These are phyloP conservation scores for Amazona guildingii DNA, from an alignment of 2,113 vertebrate species.

Conservation along the genomic window DNA sequence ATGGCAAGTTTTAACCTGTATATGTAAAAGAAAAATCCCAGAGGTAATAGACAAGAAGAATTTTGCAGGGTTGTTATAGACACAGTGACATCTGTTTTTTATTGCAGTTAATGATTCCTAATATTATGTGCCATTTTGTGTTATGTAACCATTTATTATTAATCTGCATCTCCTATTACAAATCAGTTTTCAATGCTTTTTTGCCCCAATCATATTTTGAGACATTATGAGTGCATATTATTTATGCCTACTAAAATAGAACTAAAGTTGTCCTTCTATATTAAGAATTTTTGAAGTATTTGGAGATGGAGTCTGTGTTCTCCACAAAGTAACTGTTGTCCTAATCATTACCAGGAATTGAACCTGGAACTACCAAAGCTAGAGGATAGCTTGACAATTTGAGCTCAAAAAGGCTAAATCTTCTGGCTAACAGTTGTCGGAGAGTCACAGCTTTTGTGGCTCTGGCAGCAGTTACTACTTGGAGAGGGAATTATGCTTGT, in stretches of 20 bases:
- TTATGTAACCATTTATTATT: slow-evolving; percentile 56
- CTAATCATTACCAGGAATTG: slow-evolving; percentile 65
- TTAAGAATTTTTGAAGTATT: not conserved
- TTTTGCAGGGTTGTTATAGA: slow-evolving; percentile 38
- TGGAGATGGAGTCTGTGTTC: not conserved
- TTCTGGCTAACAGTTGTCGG: slow-evolving; percentile 45
- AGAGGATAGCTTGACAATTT: slow-evolving; percentile 37
- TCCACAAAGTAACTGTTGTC: slow-evolving; percentile 2
- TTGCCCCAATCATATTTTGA: not conserved
- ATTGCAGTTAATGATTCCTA: slow-evolving; percentile 56
- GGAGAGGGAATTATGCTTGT: slow-evolving; percentile 53
- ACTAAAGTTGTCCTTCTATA: not conserved
- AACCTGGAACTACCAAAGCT: slow-evolving; percentile 58
- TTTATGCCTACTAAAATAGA: not conserved
- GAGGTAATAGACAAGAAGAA: slow-evolving; percentile 34
- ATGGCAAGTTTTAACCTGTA: not conserved
- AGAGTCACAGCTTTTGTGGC: slow-evolving; percentile 55
- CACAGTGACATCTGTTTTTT: slow-evolving; percentile 46
- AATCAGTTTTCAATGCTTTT: not conserved
- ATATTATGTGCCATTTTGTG: slow-evolving; percentile 53
- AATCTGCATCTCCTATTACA: slow-evolving; percentile 27
- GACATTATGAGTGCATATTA: not conserved
- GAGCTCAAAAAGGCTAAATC: slow-evolving; percentile 49
- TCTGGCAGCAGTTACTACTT: slow-evolving; percentile 39
- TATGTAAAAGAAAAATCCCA: slow-evolving; percentile 14